Evolutionary conservation across 1,140 invertebrate genomes (phyloP).

Genomic region (Pygmarrhopalites habei): DNA sequence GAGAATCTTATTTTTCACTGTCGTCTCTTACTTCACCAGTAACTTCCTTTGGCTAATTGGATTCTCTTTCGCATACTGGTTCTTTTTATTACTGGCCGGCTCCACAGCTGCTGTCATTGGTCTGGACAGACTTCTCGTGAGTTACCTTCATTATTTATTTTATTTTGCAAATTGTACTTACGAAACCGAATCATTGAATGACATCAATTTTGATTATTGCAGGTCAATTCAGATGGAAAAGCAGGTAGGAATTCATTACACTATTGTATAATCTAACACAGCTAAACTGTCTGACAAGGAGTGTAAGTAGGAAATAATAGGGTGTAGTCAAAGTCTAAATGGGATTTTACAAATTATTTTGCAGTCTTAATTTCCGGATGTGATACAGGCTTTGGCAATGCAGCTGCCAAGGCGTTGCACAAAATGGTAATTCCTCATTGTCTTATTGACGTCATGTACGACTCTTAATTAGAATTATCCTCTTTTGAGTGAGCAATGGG

Average conservation of each 20-base stretch:
- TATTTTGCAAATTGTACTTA: too few species aligned
- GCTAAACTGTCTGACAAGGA: too few species aligned
- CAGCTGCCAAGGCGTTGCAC: constrained; percentile 64
- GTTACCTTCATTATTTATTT: background rate
- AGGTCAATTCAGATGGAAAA: constrained; percentile 4
- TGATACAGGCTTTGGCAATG: constrained; percentile 67
- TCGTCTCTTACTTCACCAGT: background rate
- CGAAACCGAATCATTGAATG: too few species aligned
- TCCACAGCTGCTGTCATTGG: background rate
- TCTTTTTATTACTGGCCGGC: background rate
- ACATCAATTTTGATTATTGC: background rate
- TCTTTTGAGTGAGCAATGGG: too few species aligned
- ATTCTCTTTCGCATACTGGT: background rate
- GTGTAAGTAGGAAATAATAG: too few species aligned
- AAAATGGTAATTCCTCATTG: constrained; percentile 54
- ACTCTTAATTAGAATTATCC: too few species aligned
- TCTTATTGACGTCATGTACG: too few species aligned
- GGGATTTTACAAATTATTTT: too few species aligned
- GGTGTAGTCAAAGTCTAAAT: too few species aligned
- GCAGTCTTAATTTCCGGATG: constrained; percentile 76
- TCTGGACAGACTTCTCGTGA: background rate
- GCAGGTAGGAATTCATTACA: too few species aligned
- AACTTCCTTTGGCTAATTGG: constrained; percentile 7
- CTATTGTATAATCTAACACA: too few species aligned
- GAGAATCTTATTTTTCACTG: background rate